Conservation (phyloP, 2,888 invertebrate species). For the Lucinisca nassula region DNA sequence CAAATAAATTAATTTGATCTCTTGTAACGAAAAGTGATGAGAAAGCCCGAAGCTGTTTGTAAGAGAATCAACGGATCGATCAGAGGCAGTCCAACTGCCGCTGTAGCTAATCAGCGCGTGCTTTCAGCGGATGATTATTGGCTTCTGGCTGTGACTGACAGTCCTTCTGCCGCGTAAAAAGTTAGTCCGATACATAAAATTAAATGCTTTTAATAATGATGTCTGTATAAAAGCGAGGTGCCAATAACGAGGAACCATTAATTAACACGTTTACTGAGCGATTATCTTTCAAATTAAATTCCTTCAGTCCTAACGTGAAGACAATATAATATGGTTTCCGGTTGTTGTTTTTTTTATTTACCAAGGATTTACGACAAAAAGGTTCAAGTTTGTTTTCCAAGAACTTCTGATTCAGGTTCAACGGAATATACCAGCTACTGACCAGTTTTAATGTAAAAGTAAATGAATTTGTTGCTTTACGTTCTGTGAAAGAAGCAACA, state of each 20-base stretch:
- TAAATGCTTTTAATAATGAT: slow-evolving; percentile 6
- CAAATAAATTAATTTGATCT: slow-evolving; percentile 15
- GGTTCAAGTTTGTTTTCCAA: no score
- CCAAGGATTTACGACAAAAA: no score
- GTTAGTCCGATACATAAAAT: background rate
- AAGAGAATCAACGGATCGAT: slow-evolving; percentile 7
- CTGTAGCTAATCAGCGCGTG: slow-evolving; percentile 72
- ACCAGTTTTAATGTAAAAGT: no score
- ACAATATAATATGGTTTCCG: no score
- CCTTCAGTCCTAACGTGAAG: background rate
- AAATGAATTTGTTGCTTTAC: no score
- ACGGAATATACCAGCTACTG: no score
- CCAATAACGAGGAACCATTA: background rate
- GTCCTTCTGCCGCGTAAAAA: background rate
- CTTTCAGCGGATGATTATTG: slow-evolving; percentile 62
- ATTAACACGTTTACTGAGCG: background rate
- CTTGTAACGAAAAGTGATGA: slow-evolving; percentile 10
- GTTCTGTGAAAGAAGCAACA: no score
- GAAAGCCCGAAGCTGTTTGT: background rate
- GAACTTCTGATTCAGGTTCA: no score
- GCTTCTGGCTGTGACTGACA: slow-evolving; percentile 38
- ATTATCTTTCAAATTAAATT: background rate
- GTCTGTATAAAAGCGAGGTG: slow-evolving; percentile 1
- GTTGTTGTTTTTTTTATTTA: no score
- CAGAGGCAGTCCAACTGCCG: slow-evolving; percentile 17